Base-by-base conservation (phyloP, 2,113 vertebrate genomes). In the Silurus asotus region DNA sequence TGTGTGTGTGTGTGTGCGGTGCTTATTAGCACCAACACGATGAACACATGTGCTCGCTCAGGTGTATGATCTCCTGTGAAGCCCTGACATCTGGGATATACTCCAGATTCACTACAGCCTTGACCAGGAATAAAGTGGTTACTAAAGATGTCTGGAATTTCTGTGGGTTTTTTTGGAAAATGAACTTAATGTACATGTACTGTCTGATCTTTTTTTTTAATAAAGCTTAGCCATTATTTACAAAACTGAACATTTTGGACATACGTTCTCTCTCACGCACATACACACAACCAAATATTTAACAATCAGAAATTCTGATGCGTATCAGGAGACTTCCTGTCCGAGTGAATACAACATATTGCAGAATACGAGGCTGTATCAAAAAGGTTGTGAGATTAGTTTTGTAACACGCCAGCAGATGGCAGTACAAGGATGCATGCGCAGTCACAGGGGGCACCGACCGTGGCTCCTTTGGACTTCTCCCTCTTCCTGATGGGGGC, bases 241-340 rank as follows among this genome's bases (percentile, higher is more conserved):
- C 89, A 92, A 93, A 91, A 92, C 9, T 23, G 62, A 65, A 8
- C 13, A 28, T 23, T 77, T 25, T n/a, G 6, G 4, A 55, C 20
- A 69, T 78, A 85, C 82, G 70, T 55, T 84, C 25, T 67, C 51
- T 74, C 45, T 15, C 11, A 2, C 62, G 6, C 13, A 45, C n/a
- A 20, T 17, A 58, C 17, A 20, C 59, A 15, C 45, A 62, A 62
- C 20, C 76, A 6, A 77, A 75, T 37, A 72, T 64, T 45, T 37
- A 72, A 49, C 17, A 76, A 0, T 8, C 19, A n/a, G 23, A 74
- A 11, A 89, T 48, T 69, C 89, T 91, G 91, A 90, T 87, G 92
- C 80, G 93, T 90, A 92, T 90, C 90, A 91, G 89, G 48, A 86
- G 74, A 37, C 79, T 75, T 78, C 13, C 45, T 6, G 55, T 74